Evolutionary conservation across 2,113 vertebrate genomes (phyloP).

Genomic region (Lampris incognitus): DNA sequence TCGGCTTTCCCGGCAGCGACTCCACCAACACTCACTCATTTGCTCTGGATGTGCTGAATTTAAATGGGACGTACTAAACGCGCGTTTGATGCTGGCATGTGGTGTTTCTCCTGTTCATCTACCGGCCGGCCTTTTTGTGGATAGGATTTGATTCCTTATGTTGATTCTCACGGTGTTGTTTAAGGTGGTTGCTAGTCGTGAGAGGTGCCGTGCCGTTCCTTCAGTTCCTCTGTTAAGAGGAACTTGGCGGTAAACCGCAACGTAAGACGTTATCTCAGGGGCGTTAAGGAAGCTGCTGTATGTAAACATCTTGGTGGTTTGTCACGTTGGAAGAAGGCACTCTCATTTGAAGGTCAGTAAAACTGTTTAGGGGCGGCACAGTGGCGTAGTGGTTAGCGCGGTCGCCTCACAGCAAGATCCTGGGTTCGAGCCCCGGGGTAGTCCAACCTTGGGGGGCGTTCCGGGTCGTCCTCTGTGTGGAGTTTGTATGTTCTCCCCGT

Average conservation of each 20-base stretch:
- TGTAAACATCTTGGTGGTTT: constrained; percentile 23
- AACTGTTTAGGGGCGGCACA: no score
- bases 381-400: no score
- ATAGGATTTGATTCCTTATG: constrained; percentile 9
- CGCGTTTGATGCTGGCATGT: constrained; percentile 18
- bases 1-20: no score
- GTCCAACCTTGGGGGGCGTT: no score
- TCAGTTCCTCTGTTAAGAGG: constrained; percentile 38
- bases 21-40: no score
- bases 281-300: not conserved
- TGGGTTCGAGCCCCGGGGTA: no score
- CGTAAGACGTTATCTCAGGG: constrained; percentile 4
- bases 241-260: constrained; percentile 20
- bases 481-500: no score
- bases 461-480: no score
- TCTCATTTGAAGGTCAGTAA: not conserved
- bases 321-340: not conserved
- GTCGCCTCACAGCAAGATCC: no score
- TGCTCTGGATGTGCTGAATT: not conserved
- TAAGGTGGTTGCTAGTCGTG: not conserved
- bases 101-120: constrained; percentile 37
- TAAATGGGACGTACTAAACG: not conserved
- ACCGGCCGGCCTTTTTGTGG: constrained; percentile 12
- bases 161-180: not conserved
- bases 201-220: constrained; percentile 19